phyloP scores from a whole-genome alignment of 2,113 vertebrate species.

The Rhabdornis inornatus region DNA sequence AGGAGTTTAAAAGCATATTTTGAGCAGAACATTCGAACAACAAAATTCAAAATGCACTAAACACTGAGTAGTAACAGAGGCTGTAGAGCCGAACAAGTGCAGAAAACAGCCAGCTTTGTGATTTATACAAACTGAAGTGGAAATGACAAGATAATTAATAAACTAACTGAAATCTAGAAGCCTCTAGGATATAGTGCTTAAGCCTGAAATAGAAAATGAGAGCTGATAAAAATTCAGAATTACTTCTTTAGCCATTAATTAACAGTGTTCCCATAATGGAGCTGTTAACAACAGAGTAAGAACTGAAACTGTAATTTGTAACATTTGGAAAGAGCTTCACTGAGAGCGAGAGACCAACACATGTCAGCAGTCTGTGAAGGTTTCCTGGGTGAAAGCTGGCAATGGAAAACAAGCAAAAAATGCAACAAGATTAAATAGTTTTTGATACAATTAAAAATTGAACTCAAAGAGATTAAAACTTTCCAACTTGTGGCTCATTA shows the following conservation, averaged over 20 bases:
- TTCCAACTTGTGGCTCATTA: background rate
- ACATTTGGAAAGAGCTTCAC: background rate
- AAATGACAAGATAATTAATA: conserved; percentile 29
- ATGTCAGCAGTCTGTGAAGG: background rate
- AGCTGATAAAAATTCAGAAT: conserved; percentile 1
- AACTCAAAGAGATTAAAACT: background rate
- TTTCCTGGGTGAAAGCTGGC: background rate
- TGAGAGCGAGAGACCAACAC: background rate
- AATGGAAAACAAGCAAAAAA: background rate
- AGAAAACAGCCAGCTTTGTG: background rate
- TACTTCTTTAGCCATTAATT: conserved; percentile 25
- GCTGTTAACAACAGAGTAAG: background rate
- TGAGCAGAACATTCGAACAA: background rate
- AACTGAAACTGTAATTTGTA: conserved; percentile 1
- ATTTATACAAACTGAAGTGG: background rate
- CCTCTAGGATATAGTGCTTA: background rate
- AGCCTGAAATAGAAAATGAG: conserved; percentile 10
- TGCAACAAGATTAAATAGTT: background rate
- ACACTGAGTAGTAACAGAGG: background rate
- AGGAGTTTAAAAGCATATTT: background rate
- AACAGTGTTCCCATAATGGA: background rate
- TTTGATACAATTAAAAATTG: background rate
- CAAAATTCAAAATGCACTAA: background rate
- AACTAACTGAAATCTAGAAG: background rate
- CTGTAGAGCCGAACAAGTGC: background rate